Evolutionary conservation across 2,797 vertebrate species (phyloP), one percentile per base, ranked within the genome.

Genomic region (Lerista edwardsae): DNA sequence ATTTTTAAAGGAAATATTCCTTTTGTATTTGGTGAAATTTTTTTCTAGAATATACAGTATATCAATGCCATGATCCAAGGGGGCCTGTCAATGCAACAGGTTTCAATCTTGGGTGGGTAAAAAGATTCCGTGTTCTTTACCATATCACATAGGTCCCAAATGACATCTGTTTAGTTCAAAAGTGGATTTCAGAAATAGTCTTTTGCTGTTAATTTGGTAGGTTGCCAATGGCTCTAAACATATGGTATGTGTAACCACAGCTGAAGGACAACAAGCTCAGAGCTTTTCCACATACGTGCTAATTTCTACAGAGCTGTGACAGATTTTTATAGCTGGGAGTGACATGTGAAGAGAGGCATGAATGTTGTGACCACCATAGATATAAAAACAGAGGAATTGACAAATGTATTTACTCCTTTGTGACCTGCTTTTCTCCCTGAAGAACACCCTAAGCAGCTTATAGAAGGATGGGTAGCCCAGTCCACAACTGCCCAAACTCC

Each of bases 11-110:
- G 11, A 23, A 44, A 44, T 44, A 44, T 59, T 61, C 65, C 55
- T 3, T 29, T 71, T 57, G 75, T 79, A 77, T 59, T 74, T 19
- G 55, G 10, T 21, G 51, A 73, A 78, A 88, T 83, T 31, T 29
- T n/a, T 41, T 75, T 23, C 62, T 57, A 17, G 55, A 57, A 57
- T 57, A 47, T 29, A 19, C 27, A 61, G 41, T 39, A 47, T 15
- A 41, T 47, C 59, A 85, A 55, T 39, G 77, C 75, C 84, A 80
- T 21, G 10, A 0, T 41, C 74, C 67, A 75, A 2, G 29, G 51
- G 47, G 44, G 31, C 61, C 31, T 34, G 41, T 21, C 59, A 77
- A 57, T 78, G 82, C 1, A 25, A 57, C 65, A 67, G 74, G 71
- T 62, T 82, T 47, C 72, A 65, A 71, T 61, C 71, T 39, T 0